Conservation (phyloP, 2,113 vertebrate species). For the Callochromis pleurospilus region DNA sequence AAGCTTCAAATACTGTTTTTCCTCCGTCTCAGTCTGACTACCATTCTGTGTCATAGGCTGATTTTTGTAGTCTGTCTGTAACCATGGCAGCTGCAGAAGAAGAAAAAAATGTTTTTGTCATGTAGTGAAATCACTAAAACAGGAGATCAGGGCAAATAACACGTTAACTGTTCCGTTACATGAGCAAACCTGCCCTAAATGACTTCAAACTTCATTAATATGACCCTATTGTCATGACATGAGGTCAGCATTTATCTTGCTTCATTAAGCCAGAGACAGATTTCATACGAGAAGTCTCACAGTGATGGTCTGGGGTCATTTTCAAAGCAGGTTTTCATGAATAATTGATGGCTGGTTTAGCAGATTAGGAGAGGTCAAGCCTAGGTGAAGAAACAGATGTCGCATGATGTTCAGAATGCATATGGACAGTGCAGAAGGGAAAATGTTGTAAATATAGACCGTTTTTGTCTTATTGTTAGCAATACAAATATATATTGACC, state of each 20-base stretch:
- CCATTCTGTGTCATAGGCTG: not conserved
- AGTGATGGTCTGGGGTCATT: conserved; percentile 22
- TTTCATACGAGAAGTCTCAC: conserved; percentile 15
- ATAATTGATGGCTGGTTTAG: conserved; percentile 33
- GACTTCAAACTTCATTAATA: not conserved
- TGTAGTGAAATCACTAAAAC: not conserved
- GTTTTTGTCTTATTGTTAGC: not conserved
- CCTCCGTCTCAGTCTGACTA: not conserved
- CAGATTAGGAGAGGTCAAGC: conserved; percentile 18
- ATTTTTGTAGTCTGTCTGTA: conserved; percentile 30
- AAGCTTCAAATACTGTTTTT: not conserved
- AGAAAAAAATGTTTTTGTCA: not conserved
- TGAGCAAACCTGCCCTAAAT: not conserved
- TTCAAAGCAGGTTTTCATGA: conserved; percentile 17
- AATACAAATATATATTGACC: not conserved
- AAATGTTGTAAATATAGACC: not conserved
- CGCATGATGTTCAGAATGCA: not conserved
- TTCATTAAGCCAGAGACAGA: conserved; percentile 38
- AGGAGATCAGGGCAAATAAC: not conserved
- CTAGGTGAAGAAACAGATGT: not conserved
- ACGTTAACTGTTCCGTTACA: not conserved
- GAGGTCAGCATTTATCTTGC: conserved; percentile 13
- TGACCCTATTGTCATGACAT: conserved; percentile 8
- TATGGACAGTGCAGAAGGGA: not conserved
- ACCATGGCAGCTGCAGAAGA: conserved; percentile 48